Conservation (phyloP, 2,888 invertebrate genomes). For the Tipula lateralis region DNA sequence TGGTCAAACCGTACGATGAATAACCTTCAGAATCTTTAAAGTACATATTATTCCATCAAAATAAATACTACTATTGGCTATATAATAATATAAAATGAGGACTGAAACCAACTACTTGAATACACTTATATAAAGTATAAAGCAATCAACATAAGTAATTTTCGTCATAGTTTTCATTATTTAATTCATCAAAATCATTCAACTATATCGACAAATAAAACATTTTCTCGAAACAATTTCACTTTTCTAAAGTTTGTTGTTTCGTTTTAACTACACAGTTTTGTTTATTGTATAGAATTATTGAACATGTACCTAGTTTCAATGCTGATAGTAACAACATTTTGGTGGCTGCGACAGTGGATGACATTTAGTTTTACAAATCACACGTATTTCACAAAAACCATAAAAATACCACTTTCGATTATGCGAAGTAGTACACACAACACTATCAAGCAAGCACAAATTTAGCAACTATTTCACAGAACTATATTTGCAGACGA, state of each 20-base stretch:
- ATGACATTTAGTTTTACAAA: not conserved
- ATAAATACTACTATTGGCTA: not conserved
- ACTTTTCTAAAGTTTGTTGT: not conserved
- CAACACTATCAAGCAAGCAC: not conserved
- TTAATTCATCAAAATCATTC: constrained; percentile 5
- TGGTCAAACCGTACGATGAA: not conserved
- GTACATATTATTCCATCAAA: not conserved
- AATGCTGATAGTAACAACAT: constrained; percentile 50
- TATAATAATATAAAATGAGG: not conserved
- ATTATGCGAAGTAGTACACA: not conserved
- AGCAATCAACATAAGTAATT: not conserved
- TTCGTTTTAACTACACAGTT: not conserved
- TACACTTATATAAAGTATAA: not conserved
- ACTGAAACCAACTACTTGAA: not conserved
- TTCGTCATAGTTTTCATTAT: not conserved
- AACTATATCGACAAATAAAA: not conserved
- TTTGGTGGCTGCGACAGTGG: constrained; percentile 25
- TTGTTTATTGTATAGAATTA: not conserved
- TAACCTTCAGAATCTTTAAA: not conserved
- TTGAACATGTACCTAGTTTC: constrained; percentile 44
- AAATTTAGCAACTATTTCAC: not conserved
- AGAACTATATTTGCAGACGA: not conserved
- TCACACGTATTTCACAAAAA: not conserved
- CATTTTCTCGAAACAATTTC: not conserved
- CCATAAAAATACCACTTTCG: not conserved